phyloP scores from a whole-genome alignment of 2,113 vertebrate genomes.

The Rhynchomys soricoides region DNA sequence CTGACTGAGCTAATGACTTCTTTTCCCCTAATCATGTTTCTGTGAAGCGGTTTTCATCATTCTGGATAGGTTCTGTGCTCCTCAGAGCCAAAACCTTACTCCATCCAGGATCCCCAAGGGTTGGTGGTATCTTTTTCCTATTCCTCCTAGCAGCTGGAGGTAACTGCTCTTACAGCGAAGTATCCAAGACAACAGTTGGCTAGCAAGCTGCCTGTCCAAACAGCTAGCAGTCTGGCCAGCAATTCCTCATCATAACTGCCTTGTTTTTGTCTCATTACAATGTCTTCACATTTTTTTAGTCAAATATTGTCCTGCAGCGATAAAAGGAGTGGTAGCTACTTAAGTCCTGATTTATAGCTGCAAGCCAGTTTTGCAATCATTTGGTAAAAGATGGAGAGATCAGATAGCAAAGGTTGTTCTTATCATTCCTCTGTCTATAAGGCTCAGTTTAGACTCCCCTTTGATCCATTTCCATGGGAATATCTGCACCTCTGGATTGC shows the following conservation, averaged over 20 bases:
- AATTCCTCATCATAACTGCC: not conserved
- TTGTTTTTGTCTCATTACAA: not conserved
- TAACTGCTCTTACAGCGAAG: not conserved
- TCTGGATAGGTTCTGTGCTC: slow-evolving; percentile 41
- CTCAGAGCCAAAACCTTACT: slow-evolving; percentile 19
- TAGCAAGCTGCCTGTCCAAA: not conserved
- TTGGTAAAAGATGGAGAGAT: not conserved
- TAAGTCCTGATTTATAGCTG: not conserved
- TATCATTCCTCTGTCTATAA: not conserved
- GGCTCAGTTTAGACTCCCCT: not conserved
- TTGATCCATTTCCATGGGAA: slow-evolving; percentile 3
- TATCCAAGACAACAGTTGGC: not conserved
- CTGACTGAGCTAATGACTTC: slow-evolving; percentile 65
- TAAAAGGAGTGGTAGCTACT: not conserved
- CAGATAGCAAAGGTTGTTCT: not conserved
- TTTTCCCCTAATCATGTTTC: slow-evolving; percentile 51
- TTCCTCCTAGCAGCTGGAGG: not conserved
- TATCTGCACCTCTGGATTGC: not conserved
- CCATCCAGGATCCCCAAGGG: not conserved
- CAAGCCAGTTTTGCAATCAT: not conserved
- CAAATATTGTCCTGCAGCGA: not conserved
- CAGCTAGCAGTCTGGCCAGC: not conserved
- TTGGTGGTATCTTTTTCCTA: not conserved
- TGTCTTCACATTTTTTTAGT: not conserved
- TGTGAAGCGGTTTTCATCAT: slow-evolving; percentile 63